Evolutionary conservation across 2,888 invertebrate species (phyloP), one percentile per base, ranked within the genome.

Genomic region (Drosophila testacea): DNA sequence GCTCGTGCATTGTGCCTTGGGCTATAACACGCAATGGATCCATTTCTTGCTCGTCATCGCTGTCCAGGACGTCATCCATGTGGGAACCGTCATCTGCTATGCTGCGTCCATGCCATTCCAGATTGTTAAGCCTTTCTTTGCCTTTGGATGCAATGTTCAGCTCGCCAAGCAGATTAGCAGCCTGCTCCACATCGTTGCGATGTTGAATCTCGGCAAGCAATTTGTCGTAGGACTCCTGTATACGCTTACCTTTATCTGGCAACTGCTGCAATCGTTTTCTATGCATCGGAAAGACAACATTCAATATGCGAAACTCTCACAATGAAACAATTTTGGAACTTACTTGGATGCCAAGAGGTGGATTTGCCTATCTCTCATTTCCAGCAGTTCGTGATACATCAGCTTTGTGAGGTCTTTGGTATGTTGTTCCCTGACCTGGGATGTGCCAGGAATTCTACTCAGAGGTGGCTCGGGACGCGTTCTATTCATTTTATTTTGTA

Each of bases 231-330:
- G 91, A 87, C 16, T 89, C 87, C 52, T 88, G 84, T 11, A 92
- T 88, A 3, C 91, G 91, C 59, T 90, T 83, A 0, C 92, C 92
- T 56, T 92, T 92, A 54, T 92, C 92, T 0, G 93, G 92, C 56
- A 92, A 68, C 28, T 77, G 86, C 7, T 79, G 70, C 27, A 91
- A 41, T 3, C 86, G 73, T 38, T 77, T 77, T 71, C 92, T 92
- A 28, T 9, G 22, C n/a, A 2, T 36, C 50, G 28, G 34, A 11
- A 59, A 50, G 27, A 54, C 6, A 44, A 30, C 6, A 44, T 39
- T 56, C n/a, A 57, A 54, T 56, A 7, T 0, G 9, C 5, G 34
- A 4, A 13, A 22, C 4, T 11, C 7, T 42, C 16, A 16, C n/a
- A 41, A 46, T 28, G 3, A 41, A 38, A 6, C 11, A 11, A 38